phyloP scores from a whole-genome alignment of 2,888 invertebrate species.

The Thecophora atra region DNA sequence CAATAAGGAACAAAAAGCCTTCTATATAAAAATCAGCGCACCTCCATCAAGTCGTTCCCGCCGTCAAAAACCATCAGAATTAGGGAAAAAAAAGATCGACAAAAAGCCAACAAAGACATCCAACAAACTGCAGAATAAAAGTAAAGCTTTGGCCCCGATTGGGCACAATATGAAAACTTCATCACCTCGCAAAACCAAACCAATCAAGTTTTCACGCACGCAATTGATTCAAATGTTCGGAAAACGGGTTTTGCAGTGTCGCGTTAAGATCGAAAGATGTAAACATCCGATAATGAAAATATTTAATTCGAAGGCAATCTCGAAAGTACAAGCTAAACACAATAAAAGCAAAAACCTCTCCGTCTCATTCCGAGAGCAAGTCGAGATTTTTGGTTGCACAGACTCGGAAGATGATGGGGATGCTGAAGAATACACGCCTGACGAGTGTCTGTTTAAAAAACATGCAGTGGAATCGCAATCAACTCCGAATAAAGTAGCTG shows the following conservation, averaged over 20 bases:
- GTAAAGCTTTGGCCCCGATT: background rate
- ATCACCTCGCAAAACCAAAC: conserved; percentile 34
- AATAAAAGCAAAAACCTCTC: conserved; percentile 52
- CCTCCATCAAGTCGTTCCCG: background rate
- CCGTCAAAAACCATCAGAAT: background rate
- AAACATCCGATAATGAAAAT: conserved; percentile 47
- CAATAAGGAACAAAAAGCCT: conserved; percentile 38
- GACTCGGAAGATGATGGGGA: conserved; percentile 42
- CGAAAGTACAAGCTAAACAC: conserved; percentile 46
- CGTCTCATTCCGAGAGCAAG: conserved; percentile 58
- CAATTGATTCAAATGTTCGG: conserved; percentile 46
- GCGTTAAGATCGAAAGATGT: conserved; percentile 46
- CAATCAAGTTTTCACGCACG: conserved; percentile 48
- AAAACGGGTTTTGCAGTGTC: conserved; percentile 45
- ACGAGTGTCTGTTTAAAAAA: background rate
- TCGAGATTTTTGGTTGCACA: conserved; percentile 55
- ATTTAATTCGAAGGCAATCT: conserved; percentile 47
- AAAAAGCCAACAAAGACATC: conserved; percentile 4
- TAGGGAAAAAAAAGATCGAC: background rate
- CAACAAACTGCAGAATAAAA: conserved; percentile 5
- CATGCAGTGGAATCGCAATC: background rate
- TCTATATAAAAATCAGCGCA: conserved; percentile 42
- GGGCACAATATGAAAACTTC: background rate
- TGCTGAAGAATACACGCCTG: background rate
- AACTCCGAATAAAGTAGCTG: background rate